Evolutionary conservation across 2,797 vertebrate genomes (phyloP).

Genomic region (Silurus aristotelis): DNA sequence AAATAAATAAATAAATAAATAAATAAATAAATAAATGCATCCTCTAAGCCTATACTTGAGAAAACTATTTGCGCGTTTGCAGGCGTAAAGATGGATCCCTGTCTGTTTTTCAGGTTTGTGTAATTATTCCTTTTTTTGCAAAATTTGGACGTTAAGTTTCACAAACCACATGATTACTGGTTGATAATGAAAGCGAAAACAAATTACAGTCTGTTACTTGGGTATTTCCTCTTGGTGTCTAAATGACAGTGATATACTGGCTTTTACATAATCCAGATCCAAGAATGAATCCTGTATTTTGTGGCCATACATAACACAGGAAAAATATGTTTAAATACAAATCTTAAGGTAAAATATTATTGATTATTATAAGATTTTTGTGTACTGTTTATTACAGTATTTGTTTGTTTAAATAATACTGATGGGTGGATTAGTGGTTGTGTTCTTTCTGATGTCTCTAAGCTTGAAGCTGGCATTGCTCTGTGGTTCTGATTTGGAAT

Average conservation of each 20-base stretch:
- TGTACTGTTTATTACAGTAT: not conserved
- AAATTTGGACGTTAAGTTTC: not conserved
- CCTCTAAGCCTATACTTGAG: constrained; percentile 28
- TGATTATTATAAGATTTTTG: not conserved
- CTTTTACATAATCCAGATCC: not conserved
- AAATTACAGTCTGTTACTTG: constrained; percentile 9
- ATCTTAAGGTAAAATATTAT: not conserved
- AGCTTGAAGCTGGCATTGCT: constrained; percentile 14
- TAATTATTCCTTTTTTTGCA: not conserved
- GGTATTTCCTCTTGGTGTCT: not conserved
- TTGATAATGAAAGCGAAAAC: constrained; percentile 9
- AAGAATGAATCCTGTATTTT: not conserved
- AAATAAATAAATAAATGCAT: constrained; percentile 12
- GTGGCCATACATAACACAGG: too few relatives aligned
- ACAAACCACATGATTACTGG: constrained; percentile 25
- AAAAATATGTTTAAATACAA: not conserved
- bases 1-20: not conserved
- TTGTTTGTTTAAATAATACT: not conserved
- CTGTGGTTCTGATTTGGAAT: constrained; percentile 43
- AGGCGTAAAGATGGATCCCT: not conserved
- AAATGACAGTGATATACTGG: not conserved
- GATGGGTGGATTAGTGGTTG: constrained; percentile 6
- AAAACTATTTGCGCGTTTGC: not conserved
- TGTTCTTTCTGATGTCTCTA: not conserved
- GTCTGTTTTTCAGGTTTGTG: constrained; percentile 5